Evolutionary conservation across 2,888 invertebrate species (phyloP).

Genomic region (Clivina fossor): DNA sequence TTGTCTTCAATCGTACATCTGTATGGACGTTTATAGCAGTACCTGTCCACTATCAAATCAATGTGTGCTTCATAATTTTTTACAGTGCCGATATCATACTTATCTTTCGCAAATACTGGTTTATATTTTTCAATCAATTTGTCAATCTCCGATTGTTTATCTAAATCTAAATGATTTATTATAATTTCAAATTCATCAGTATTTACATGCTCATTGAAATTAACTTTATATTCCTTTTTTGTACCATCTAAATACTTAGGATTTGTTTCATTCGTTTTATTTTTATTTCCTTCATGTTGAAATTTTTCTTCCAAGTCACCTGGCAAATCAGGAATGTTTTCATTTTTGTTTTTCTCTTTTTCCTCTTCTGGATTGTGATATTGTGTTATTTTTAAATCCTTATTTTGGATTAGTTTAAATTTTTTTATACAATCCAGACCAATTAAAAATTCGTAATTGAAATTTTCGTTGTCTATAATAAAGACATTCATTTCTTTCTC

Average conservation of each 20-base stretch:
- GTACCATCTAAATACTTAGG: neutral
- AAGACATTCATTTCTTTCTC: conserved; percentile 36
- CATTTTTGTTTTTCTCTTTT: conserved; percentile 1
- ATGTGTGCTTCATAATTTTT: conserved; percentile 36
- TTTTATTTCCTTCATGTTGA: neutral
- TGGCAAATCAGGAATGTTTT: neutral
- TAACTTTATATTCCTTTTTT: conserved; percentile 7
- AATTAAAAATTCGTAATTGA: conserved; percentile 38
- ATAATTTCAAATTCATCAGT: conserved; percentile 24
- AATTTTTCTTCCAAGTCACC: conserved; percentile 5
- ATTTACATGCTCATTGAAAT: conserved; percentile 35
- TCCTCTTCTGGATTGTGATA: neutral
- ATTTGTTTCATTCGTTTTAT: conserved; percentile 1
- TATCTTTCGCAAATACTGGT: conserved; percentile 36
- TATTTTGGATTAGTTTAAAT: conserved; percentile 34
- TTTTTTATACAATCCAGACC: conserved; percentile 38
- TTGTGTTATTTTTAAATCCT: conserved; percentile 35
- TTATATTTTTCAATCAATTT: conserved; percentile 32
- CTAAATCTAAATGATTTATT: conserved; percentile 31
- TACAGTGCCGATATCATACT: conserved; percentile 36
- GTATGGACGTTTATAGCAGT: too few relatives aligned
- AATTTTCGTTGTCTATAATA: conserved; percentile 37
- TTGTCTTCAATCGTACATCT: too few relatives aligned
- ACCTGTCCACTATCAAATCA: too few relatives aligned
- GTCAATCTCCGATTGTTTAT: conserved; percentile 26